Evolutionary conservation across 1,140 invertebrate genomes (phyloP), one percentile per base, ranked within the genome.

Genomic region (Dicyema japonicum): DNA sequence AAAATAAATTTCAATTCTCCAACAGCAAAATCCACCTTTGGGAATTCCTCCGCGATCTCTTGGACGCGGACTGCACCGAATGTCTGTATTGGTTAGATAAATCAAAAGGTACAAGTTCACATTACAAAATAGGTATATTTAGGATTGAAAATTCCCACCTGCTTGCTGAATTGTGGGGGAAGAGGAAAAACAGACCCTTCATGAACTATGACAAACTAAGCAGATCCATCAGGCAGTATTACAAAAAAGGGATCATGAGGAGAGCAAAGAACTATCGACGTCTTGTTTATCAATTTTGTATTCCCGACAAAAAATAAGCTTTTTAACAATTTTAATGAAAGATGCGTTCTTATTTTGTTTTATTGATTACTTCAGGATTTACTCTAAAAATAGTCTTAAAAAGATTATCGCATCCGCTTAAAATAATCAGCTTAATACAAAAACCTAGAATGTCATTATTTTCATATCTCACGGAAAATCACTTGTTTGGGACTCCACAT

Each of bases 131-230:
- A 37, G 54, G 82, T 9, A 71, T 92, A 6, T 94, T 94, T 59
- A 94, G 92, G 58, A 94, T 97, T 43, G 82, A 94, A 49, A 80
- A 92, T 54, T 88, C 76, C 4, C 74, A 82, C 12, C 62, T 70
- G 33, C 76, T 94, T 13, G 85, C 85, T 0, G 60, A 67, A 31
- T 60, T 88, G 4, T 97, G 85, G 85, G 85, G 85, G 19, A 66
- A 71, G 34, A 59, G 82, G 22, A 97, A 94, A 50, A 94, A 94
- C 54, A 59, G 82, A 8, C 78, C 82, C 0, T 76, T 78, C 3
- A 94, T 94, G 82, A 94, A 97, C 56, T 94, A 94, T 54, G 85
- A 97, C 58, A 97, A 97, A 46, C 54, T 94, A 18, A 85, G 75
- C 29, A 64, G 85, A 22, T 88, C 78, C 34, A 85, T 97, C 36